Evolutionary conservation across 2,797 vertebrate genomes (phyloP).

Genomic region (Silurus aristotelis): DNA sequence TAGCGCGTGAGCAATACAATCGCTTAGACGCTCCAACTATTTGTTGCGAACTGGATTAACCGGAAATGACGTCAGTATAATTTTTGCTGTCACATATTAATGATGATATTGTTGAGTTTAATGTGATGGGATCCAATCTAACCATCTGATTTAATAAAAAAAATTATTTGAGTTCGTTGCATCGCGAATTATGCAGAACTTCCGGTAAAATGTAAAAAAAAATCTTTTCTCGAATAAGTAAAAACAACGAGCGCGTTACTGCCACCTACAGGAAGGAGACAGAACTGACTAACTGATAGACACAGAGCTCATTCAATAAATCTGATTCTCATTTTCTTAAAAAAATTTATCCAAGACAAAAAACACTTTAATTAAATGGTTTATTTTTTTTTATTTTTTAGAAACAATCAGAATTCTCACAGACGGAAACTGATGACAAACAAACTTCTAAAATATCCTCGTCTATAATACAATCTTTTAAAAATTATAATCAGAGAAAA

Average conservation of each 20-base stretch:
- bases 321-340: background rate
- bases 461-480: constrained; percentile 10
- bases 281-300: no score
- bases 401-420: constrained; percentile 30
- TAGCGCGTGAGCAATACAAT: no score
- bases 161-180: background rate
- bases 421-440: constrained; percentile 22
- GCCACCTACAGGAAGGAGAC: background rate
- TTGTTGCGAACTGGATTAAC: background rate
- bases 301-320: no score
- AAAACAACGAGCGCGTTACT: background rate
- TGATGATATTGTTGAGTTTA: background rate
- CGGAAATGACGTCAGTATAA: background rate
- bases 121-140: background rate
- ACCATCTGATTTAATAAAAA: background rate
- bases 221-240: background rate
- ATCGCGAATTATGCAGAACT: background rate
- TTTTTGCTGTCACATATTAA: background rate
- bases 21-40: no score
- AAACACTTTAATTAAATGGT: constrained; percentile 12
- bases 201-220: background rate
- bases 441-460: background rate
- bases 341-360: background rate
- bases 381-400: constrained; percentile 10
- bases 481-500: constrained; percentile 13